Conservation (phyloP, 2,113 vertebrate genomes). For the Onychostoma macrolepis region DNA sequence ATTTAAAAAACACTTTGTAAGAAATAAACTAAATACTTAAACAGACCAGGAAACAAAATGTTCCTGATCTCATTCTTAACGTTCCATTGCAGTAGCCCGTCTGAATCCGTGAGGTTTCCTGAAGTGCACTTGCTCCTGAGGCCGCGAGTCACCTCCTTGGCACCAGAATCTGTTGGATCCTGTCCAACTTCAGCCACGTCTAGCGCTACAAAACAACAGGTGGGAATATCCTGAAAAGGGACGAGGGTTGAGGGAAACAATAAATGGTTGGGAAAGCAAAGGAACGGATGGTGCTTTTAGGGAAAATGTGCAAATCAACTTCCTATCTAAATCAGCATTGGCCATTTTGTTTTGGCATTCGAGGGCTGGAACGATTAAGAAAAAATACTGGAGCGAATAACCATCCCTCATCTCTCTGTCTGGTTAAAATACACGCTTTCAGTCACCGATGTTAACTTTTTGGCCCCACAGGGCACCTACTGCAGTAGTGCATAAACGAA, state of each 20-base stretch:
- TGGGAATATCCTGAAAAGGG: neutral
- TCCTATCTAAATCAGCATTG: constrained; percentile 27
- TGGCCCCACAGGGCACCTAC: constrained; percentile 73
- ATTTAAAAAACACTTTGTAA: constrained; percentile 28
- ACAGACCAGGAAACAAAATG: constrained; percentile 51
- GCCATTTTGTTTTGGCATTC: constrained; percentile 31
- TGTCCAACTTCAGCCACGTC: neutral
- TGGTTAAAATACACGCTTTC: neutral
- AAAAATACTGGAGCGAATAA: constrained; percentile 38
- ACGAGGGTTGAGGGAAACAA: neutral
- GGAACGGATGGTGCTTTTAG: neutral
- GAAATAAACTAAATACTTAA: constrained; percentile 51
- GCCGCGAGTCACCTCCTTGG: neutral
- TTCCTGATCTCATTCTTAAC: constrained; percentile 43
- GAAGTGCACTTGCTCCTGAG: constrained; percentile 6
- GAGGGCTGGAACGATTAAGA: neutral
- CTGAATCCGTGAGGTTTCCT: neutral
- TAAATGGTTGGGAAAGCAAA: neutral
- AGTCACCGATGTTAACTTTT: constrained; percentile 21
- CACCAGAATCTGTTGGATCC: neutral
- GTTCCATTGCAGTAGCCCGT: constrained; percentile 37
- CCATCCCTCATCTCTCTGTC: neutral
- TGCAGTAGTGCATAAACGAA: constrained; percentile 85
- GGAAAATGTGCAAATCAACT: constrained; percentile 28
- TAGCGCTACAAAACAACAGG: constrained; percentile 12